phyloP scores from a whole-genome alignment of 2,888 invertebrate genomes.

The Andricus quercusramuli region DNA sequence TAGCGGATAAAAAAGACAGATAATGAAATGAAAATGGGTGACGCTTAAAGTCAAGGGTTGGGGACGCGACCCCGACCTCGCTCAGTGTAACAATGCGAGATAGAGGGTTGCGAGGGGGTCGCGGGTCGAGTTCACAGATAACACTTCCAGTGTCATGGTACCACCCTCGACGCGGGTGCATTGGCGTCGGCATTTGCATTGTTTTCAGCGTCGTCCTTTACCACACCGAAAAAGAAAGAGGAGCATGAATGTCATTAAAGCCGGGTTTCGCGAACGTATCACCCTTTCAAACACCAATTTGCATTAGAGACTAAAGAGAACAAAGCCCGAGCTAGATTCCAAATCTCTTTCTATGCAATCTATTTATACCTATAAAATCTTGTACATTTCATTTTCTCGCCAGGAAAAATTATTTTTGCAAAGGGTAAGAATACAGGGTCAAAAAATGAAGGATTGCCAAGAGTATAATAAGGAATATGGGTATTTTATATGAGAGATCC shows the following conservation, averaged over 20 bases:
- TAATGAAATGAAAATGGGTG: slow-evolving; percentile 73
- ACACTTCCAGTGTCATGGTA: slow-evolving; percentile 59
- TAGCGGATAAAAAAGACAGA: slow-evolving; percentile 68
- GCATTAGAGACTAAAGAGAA: slow-evolving; percentile 47
- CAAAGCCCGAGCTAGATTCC: slow-evolving; percentile 47
- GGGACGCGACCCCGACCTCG: slow-evolving; percentile 63
- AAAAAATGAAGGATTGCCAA: background rate
- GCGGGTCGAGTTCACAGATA: slow-evolving; percentile 70
- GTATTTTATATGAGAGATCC: slow-evolving; percentile 8
- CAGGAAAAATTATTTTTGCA: no score
- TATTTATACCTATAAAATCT: background rate
- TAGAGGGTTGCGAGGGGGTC: slow-evolving; percentile 61
- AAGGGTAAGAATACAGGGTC: no score
- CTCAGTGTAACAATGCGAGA: slow-evolving; percentile 68
- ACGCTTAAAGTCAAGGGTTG: slow-evolving; percentile 70
- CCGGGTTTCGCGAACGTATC: slow-evolving; percentile 48
- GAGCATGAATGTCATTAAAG: slow-evolving; percentile 51
- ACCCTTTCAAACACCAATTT: slow-evolving; percentile 51
- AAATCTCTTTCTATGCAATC: background rate
- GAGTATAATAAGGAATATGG: background rate
- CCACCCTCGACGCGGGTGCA: slow-evolving; percentile 59
- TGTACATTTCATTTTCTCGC: background rate
- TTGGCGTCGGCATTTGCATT: slow-evolving; percentile 67
- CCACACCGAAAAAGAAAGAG: slow-evolving; percentile 19
- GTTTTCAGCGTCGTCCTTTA: slow-evolving; percentile 54